Conservation (phyloP, 2,113 vertebrate genomes). For the Xyrauchen texanus region DNA sequence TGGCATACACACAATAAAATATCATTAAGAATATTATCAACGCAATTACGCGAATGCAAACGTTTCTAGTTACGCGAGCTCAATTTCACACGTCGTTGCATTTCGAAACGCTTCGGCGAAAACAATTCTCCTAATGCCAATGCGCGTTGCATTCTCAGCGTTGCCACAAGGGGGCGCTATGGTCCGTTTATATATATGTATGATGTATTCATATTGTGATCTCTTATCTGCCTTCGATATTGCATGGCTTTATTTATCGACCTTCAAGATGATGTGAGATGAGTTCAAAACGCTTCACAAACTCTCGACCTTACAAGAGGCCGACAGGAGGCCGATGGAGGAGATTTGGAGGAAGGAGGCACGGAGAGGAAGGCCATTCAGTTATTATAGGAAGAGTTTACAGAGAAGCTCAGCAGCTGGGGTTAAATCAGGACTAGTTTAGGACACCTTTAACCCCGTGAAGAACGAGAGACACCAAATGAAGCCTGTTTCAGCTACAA, state of each 20-base stretch:
- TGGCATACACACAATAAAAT: background rate
- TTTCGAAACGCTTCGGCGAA: too few relatives aligned
- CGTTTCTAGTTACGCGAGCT: too few relatives aligned
- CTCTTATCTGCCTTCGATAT: background rate
- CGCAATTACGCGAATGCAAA: background rate
- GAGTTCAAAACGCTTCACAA: slow-evolving; percentile 18
- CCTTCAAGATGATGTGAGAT: background rate
- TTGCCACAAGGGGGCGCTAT: too few relatives aligned
- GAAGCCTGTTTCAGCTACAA: slow-evolving; percentile 11
- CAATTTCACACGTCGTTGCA: too few relatives aligned
- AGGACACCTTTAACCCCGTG: slow-evolving; percentile 9
- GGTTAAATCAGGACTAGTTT: slow-evolving; percentile 2
- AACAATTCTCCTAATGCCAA: too few relatives aligned
- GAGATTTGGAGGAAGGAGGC: slow-evolving; percentile 63
- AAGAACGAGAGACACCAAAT: slow-evolving; percentile 9
- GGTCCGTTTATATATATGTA: too few relatives aligned
- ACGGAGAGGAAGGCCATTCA: slow-evolving; percentile 74
- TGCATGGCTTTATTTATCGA: background rate
- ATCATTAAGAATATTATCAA: background rate
- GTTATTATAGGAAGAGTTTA: slow-evolving; percentile 55
- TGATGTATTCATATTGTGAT: background rate
- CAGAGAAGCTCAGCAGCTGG: background rate
- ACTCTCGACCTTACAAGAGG: slow-evolving; percentile 24
- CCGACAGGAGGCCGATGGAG: slow-evolving; percentile 13
- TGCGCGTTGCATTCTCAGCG: too few relatives aligned